phyloP scores from a whole-genome alignment of 1,140 invertebrate species.

The Eulimnadia texana region DNA sequence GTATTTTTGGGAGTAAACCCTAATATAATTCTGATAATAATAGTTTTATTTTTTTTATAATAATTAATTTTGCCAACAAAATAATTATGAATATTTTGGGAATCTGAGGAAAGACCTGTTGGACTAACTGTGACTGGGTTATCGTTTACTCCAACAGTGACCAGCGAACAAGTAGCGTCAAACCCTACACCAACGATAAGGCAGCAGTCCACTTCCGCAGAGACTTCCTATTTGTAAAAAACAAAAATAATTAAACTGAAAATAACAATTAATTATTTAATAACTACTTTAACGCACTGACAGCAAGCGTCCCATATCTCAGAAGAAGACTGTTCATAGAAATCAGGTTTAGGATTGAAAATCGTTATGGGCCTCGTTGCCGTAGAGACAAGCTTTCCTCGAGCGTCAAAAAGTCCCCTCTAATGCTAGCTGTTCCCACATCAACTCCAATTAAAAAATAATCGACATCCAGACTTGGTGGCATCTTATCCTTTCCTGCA shows the following conservation, averaged over 20 bases:
- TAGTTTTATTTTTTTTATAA: too few species aligned
- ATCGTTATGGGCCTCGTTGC: constrained; percentile 51
- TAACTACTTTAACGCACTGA: constrained; percentile 46
- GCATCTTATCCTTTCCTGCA: too few species aligned
- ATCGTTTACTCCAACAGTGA: constrained; percentile 53
- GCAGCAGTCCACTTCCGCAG: constrained; percentile 35
- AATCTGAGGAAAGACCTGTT: constrained; percentile 35
- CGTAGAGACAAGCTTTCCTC: constrained; percentile 48
- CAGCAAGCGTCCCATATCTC: constrained; percentile 71
- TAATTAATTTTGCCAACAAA: too few species aligned
- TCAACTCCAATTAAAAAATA: constrained; percentile 64
- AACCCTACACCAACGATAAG: constrained; percentile 74
- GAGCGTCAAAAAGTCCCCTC: constrained; percentile 53
- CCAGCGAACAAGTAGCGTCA: constrained; percentile 90
- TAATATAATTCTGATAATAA: background rate
- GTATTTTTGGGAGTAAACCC: background rate
- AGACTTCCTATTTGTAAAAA: constrained; percentile 40
- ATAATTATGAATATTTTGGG: background rate
- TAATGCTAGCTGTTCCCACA: constrained; percentile 77
- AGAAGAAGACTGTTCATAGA: constrained; percentile 83
- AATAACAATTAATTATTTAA: constrained; percentile 1
- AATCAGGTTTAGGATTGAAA: constrained; percentile 57
- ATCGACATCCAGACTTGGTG: too few species aligned
- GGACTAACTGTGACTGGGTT: constrained; percentile 58
- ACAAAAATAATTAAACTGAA: constrained; percentile 9